phyloP scores from a whole-genome alignment of 92 coral and sea anemone genomes.

The Metridium senile region DNA sequence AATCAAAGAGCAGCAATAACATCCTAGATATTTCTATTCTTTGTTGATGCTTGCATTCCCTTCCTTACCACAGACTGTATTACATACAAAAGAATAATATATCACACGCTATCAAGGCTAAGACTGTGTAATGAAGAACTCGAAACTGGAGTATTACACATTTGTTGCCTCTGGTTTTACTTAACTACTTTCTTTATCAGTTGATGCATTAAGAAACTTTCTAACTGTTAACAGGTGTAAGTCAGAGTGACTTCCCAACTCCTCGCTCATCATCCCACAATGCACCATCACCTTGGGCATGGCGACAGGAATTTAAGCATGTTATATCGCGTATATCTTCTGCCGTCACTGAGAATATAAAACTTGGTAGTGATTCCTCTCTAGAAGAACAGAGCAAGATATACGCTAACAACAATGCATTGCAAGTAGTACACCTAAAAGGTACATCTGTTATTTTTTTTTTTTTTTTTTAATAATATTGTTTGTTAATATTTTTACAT shows the following conservation, averaged over 20 bases:
- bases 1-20: too few relatives aligned
- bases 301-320: conserved; percentile 84
- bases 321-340: conserved; percentile 70
- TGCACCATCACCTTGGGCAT: conserved; percentile 60
- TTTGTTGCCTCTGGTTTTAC: too few relatives aligned
- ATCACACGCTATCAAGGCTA: too few relatives aligned
- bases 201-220: neutral
- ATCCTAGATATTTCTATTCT: too few relatives aligned
- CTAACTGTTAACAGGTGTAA: conserved; percentile 13
- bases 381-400: conserved; percentile 59
- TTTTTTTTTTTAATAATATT: too few relatives aligned
- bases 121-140: too few relatives aligned
- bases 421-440: conserved; percentile 60
- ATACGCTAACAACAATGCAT: conserved; percentile 42
- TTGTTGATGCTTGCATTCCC: too few relatives aligned
- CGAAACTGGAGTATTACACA: too few relatives aligned
- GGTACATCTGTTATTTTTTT: conserved; percentile 33
- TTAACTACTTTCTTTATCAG: too few relatives aligned
- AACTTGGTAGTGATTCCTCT: conserved; percentile 57
- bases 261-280: conserved; percentile 35
- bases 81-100: too few relatives aligned
- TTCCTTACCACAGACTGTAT: too few relatives aligned
- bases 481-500: too few relatives aligned
- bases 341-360: conserved; percentile 68
- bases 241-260: conserved; percentile 35